A percentile compares a stretch with the other conserved stretches of the same genome.
These are phyloP conservation scores for Drosophila falleni DNA, from an alignment of 2,888 invertebrate genomes.

Conservation along the genomic window DNA sequence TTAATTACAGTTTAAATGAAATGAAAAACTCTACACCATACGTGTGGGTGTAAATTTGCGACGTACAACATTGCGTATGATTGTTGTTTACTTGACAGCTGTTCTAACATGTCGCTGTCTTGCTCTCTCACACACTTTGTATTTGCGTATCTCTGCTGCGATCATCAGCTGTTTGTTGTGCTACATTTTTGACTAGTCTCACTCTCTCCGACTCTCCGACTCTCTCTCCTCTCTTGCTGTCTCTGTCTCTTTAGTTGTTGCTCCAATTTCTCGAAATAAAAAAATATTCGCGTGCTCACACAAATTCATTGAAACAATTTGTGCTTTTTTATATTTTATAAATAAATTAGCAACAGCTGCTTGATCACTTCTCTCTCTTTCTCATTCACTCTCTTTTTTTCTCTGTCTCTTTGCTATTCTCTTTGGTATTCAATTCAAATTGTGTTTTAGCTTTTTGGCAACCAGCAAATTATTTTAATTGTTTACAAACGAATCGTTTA, in stretches of 20 bases:
- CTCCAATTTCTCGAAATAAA: conserved; percentile 47
- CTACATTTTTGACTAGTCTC: conserved; percentile 51
- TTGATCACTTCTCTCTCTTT: conserved; percentile 18
- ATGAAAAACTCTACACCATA: conserved; percentile 27
- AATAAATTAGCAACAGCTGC: conserved; percentile 58
- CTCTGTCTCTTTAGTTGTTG: conserved; percentile 22
- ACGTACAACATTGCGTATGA: conserved; percentile 68
- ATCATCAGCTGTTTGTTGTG: conserved; percentile 71
- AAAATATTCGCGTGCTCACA: conserved; percentile 38
- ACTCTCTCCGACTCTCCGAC: conserved; percentile 4
- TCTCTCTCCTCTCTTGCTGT: not conserved
- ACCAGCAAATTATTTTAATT: conserved; percentile 75
- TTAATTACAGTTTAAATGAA: conserved; percentile 61
- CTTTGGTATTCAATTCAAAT: conserved; percentile 44
- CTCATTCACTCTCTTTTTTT: conserved; percentile 7
- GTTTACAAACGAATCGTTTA: conserved; percentile 69
- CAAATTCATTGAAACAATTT: conserved; percentile 48
- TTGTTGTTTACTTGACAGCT: conserved; percentile 53
- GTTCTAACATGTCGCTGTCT: conserved; percentile 20
- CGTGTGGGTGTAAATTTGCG: conserved; percentile 52
- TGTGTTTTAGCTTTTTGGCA: conserved; percentile 38
- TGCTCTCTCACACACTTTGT: not conserved
- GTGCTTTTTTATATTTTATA: conserved; percentile 42
- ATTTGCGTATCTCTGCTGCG: not conserved
- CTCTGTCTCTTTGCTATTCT: conserved; percentile 13